Evolutionary conservation across 2,113 vertebrate species (phyloP), one percentile per base, ranked within the genome.

Genomic region (Gadus macrocephalus): DNA sequence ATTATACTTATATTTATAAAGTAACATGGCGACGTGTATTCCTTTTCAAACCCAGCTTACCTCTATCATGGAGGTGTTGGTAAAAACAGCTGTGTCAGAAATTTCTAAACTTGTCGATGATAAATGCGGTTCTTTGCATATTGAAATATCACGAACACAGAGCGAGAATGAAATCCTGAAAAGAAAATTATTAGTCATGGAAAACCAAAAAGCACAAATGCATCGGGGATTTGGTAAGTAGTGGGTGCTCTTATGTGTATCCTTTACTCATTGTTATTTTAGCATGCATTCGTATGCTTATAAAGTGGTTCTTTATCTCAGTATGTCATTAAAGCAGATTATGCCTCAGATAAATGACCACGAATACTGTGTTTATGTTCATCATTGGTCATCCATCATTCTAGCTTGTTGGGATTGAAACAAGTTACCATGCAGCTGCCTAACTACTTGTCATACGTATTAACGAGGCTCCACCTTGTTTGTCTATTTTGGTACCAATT

Each of bases 51-150:
- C 72, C 56, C 89, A 90, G 78, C 38, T 91, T 0, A 79, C 84
- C 69, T 89, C 90, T 7, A 87, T 91, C 35, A 87, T 91, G 90
- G 90, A 91, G 84, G 88, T 85, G 53, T 71, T 91, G 83, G 76
- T 89, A 5, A 88, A 88, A 64, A 84, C 89, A 28, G 90, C 90
- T 4, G 89, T 91, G 78, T 77, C 81, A 53, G 87, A 91, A 63
- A 91, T 91, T 14, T 86, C 83, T 81, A 88, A 89, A 76, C 87
- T 91, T 66, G 86, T 91, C 71, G 90, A 91, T 74, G 89, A 89
- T 66, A 90, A 87, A 84, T 89, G 83, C 62, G 83, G 85, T 12
- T 85, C 85, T 67, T n/a, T 91, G 74, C 88, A 90, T 2, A 70
- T 88, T 0, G 89, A 91, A 61, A 85, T 91, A 28, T 85, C 84